Base-by-base conservation (phyloP, 2,888 invertebrate species). In the Osmoderma eremita region DNA sequence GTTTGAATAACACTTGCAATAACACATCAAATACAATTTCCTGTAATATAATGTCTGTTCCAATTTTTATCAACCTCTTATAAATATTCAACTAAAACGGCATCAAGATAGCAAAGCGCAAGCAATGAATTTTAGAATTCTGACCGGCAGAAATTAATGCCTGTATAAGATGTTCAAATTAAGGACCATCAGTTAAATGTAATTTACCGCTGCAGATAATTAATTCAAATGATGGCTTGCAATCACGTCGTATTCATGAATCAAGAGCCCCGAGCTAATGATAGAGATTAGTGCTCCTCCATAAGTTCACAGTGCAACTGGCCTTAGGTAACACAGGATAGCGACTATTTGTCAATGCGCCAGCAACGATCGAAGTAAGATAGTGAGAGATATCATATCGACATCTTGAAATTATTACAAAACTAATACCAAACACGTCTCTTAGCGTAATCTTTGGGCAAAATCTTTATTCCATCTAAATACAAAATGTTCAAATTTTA, bases 171-270 rank as follows among this genome's bases (percentile, higher is more conserved):
- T 30, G 53, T 45, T 50, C n/a, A 50, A 67, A 67, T 67, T 67
- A 62, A 49, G 42, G 38, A 58, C 42, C 45, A 51, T 54, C 48
- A 54, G 62, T 13, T 48, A 58, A 41, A 58, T 17, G 63, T 67
- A 61, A 58, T 66, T 58, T 58, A 58, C 41, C 38, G 20, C 48
- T 20, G 50, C 38, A 30, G 65, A 64, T 64, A 65, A 70, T 70
- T 70, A 68, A 70, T 70, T 62, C 58, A 62, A 63, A 63, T 64
- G 68, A 68, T 68, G 54, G 66, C 17, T 63, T 56, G 50, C 50
- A 62, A 68, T 67, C 71, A 71, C 71, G 71, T 71, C 53, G 65
- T 36, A 68, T 63, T 67, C 66, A 70, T 71, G 69, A 71, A 70
- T 70, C 69, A 69, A 39, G 39, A 24, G 51, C 67, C 64, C 42